These are phyloP conservation scores for Notolepis coatsorum DNA, from an alignment of 2,797 vertebrate genomes.

Conservation along the genomic window DNA sequence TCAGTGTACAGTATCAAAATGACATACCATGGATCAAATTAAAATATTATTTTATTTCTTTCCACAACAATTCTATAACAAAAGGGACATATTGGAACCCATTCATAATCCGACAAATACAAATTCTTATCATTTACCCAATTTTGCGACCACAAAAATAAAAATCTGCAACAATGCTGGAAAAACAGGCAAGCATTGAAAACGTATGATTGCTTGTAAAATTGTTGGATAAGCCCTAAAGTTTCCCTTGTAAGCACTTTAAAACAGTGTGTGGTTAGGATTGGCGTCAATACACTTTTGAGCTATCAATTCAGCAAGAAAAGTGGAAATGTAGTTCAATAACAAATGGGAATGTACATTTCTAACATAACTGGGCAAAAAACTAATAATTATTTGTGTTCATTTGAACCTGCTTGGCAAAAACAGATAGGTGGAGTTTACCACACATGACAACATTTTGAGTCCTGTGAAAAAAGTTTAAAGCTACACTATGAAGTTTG, in stretches of 20 bases:
- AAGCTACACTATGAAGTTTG: no score
- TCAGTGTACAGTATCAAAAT: no score
- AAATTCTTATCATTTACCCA: conserved; percentile 39
- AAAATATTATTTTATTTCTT: conserved; percentile 55
- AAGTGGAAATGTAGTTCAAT: no score
- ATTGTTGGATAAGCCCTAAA: conserved; percentile 21
- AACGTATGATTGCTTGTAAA: conserved; percentile 23
- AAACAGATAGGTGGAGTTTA: no score
- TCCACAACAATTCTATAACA: conserved; percentile 59
- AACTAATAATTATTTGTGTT: no score
- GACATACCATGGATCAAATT: conserved; percentile 32
- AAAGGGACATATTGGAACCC: conserved; percentile 43
- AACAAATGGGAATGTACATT: no score
- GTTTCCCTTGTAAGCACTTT: conserved; percentile 44
- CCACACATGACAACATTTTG: no score
- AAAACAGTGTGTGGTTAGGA: conserved; percentile 13
- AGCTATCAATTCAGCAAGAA: not conserved
- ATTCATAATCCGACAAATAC: conserved; percentile 43
- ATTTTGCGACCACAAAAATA: conserved; percentile 33
- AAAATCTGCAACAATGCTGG: not conserved
- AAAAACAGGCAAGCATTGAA: conserved; percentile 10
- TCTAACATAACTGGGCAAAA: no score
- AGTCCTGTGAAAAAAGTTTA: no score
- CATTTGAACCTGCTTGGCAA: no score
- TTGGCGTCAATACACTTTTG: conserved; percentile 4